These are phyloP conservation scores for Trichopria drosophilae DNA, from an alignment of 2,888 invertebrate genomes.

Conservation along the genomic window DNA sequence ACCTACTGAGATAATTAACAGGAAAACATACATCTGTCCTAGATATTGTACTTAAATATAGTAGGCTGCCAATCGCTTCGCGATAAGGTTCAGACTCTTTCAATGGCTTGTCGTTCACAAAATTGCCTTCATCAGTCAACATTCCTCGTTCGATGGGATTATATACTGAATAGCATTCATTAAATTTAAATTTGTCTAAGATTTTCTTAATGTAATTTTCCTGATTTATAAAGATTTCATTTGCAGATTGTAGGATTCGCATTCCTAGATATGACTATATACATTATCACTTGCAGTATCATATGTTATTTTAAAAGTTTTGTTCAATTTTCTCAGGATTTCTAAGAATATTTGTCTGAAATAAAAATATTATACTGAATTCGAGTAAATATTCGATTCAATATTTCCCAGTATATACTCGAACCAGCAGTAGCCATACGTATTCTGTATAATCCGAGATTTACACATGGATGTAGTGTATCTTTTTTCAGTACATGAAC, in stretches of 20 bases:
- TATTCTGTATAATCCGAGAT: too few relatives aligned
- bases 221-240: background rate
- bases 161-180: background rate
- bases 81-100: background rate
- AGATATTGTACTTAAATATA: constrained; percentile 3
- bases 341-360: too few relatives aligned
- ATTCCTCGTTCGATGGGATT: constrained; percentile 2
- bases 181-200: constrained; percentile 10
- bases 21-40: too few relatives aligned
- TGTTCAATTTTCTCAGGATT: constrained; percentile 28
- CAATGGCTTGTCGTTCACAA: background rate
- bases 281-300: constrained; percentile 15
- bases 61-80: constrained; percentile 1
- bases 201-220: background rate
- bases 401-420: too few relatives aligned
- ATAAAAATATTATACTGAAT: too few relatives aligned
- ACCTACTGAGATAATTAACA: constrained; percentile 39
- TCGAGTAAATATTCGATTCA: too few relatives aligned
- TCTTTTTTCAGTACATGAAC: too few relatives aligned
- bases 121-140: background rate
- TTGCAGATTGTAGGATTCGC: background rate
- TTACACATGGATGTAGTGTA: too few relatives aligned
- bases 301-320: constrained; percentile 33
- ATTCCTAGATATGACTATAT: constrained; percentile 10
- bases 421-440: too few relatives aligned